phyloP scores from a whole-genome alignment of 64 coral and sea anemone species.

The Trachythela sp. region DNA sequence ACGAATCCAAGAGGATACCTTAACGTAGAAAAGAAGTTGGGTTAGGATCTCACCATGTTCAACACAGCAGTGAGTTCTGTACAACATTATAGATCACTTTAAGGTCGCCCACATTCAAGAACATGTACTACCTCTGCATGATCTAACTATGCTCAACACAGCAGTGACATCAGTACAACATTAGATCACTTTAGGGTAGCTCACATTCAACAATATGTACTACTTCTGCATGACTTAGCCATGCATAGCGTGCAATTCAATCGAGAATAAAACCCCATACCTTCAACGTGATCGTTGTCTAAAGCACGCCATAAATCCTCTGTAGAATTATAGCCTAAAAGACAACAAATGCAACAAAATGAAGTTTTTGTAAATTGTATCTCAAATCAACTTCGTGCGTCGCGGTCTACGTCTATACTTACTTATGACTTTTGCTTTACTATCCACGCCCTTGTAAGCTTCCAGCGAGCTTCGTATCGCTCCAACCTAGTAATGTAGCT shows the following conservation, averaged over 20 bases:
- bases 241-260: background rate
- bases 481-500: background rate
- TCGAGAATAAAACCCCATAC: background rate
- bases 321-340: constrained; percentile 43
- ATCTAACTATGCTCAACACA: too few relatives aligned
- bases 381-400: constrained; percentile 7
- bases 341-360: background rate
- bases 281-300: constrained; percentile 30
- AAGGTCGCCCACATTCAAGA: too few relatives aligned
- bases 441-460: background rate
- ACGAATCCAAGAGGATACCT: background rate
- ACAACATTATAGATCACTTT: too few relatives aligned
- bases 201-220: background rate
- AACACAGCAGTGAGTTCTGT: background rate
- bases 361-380: background rate
- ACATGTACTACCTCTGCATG: too few relatives aligned
- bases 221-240: too few relatives aligned
- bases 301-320: constrained; percentile 48
- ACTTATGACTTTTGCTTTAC: background rate
- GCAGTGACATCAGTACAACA: too few relatives aligned
- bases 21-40: background rate
- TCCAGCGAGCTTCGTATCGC: background rate
- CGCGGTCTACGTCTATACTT: constrained; percentile 29
- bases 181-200: too few relatives aligned
- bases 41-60: background rate